phyloP scores from a whole-genome alignment of 64 coral and sea anemone species.

The Montipora foliosa region DNA sequence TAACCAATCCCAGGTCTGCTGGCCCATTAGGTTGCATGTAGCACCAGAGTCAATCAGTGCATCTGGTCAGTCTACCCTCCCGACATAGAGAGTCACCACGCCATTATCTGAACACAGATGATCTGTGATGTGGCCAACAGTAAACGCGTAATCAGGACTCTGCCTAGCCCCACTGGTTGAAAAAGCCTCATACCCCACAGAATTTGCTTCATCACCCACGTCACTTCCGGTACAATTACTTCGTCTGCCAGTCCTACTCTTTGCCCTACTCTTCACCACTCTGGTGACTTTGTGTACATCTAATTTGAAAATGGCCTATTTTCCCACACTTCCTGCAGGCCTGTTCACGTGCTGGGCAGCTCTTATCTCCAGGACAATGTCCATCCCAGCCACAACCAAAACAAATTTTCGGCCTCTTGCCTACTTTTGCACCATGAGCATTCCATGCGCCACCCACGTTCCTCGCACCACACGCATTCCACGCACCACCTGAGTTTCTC shows the following conservation, averaged over 20 bases:
- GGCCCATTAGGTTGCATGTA: background rate
- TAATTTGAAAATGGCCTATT: background rate
- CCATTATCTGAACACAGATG: background rate
- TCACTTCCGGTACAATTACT: background rate
- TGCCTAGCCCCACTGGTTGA: background rate
- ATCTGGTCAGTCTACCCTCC: background rate
- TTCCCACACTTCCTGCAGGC: background rate
- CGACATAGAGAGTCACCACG: background rate
- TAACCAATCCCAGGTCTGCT: background rate
- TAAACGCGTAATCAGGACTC: background rate
- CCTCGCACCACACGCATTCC: background rate
- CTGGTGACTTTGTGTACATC: background rate
- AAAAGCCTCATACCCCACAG: background rate
- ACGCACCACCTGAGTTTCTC: background rate
- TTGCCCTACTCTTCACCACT: background rate
- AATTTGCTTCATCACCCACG: background rate
- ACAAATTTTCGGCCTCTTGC: background rate
- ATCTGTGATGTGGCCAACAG: background rate
- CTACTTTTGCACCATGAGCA: background rate
- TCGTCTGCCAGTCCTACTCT: background rate
- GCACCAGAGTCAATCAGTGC: background rate
- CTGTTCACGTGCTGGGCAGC: background rate
- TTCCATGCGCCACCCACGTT: background rate
- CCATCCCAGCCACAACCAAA: background rate
- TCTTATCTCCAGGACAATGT: background rate